Evolutionary conservation across 2,888 invertebrate species (phyloP).

Genomic region (Amphipyra berbera): DNA sequence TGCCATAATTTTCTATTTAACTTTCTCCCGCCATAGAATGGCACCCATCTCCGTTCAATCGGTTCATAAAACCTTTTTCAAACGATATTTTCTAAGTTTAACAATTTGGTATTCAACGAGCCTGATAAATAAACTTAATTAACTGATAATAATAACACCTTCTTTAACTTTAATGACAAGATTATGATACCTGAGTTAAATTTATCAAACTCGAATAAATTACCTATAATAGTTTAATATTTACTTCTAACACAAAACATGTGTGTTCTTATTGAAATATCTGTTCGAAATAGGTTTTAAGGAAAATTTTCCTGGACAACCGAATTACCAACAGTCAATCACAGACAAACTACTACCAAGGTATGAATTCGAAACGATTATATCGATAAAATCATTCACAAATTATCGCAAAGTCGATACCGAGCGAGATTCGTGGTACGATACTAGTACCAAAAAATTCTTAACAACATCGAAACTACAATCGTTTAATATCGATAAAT

Average conservation of each 20-base stretch:
- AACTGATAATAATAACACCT: conserved; percentile 45
- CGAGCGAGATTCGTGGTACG: conserved; percentile 3
- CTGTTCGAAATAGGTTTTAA: conserved; percentile 57
- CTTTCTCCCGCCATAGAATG: conserved; percentile 6
- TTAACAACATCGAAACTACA: background rate
- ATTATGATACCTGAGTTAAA: conserved; percentile 50
- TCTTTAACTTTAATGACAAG: conserved; percentile 50
- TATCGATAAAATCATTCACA: conserved; percentile 27
- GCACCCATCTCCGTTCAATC: conserved; percentile 11
- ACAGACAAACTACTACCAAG: conserved; percentile 48
- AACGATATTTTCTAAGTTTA: conserved; percentile 50
- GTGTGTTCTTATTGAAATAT: conserved; percentile 52
- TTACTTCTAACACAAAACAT: conserved; percentile 42
- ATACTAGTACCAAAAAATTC: background rate
- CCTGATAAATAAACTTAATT: conserved; percentile 53
- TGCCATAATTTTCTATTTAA: conserved; percentile 15
- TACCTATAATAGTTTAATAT: conserved; percentile 44
- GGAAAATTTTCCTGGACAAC: conserved; percentile 40
- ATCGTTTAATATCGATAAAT: background rate
- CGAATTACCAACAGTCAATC: conserved; percentile 42
- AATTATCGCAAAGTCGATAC: background rate
- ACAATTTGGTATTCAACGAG: conserved; percentile 55
- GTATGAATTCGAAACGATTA: conserved; percentile 17
- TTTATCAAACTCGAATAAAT: conserved; percentile 56
- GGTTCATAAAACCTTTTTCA: conserved; percentile 54